Percentiles rank a stretch among this genome's conserved stretches.
phyloP scores from a whole-genome alignment of 2,888 invertebrate genomes.

The Aplocera efformata region DNA sequence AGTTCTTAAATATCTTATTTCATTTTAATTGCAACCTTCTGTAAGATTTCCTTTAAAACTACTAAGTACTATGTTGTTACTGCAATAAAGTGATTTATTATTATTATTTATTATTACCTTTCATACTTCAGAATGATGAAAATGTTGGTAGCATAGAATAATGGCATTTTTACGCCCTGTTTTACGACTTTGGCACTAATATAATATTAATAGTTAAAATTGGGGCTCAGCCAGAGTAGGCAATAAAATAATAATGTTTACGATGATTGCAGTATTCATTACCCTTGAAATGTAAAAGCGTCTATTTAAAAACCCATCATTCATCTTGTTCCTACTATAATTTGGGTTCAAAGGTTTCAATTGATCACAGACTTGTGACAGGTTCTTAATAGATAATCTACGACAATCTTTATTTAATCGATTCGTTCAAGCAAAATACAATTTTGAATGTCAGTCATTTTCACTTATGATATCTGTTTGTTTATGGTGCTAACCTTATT shows the following conservation, averaged over 20 bases:
- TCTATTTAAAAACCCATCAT: slow-evolving; percentile 4
- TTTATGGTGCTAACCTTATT: too few relatives aligned
- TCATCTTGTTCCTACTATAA: background rate
- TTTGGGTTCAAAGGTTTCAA: slow-evolving; percentile 3
- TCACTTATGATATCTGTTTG: too few relatives aligned
- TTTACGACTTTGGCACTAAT: slow-evolving; percentile 20
- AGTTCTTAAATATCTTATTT: too few relatives aligned
- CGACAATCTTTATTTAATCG: background rate
- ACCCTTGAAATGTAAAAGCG: slow-evolving; percentile 7
- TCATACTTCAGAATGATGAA: too few relatives aligned
- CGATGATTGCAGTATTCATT: slow-evolving; percentile 21
- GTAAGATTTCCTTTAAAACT: too few relatives aligned
- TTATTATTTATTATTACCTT: too few relatives aligned
- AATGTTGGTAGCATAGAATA: slow-evolving; percentile 6
- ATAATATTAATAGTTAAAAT: slow-evolving; percentile 21
- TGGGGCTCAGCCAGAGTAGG: slow-evolving; percentile 16
- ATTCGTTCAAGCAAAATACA: slow-evolving; percentile 1
- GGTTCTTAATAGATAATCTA: background rate
- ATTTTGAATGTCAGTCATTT: too few relatives aligned
- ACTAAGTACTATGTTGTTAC: too few relatives aligned
- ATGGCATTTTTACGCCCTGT: slow-evolving; percentile 6
- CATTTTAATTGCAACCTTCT: too few relatives aligned
- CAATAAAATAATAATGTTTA: slow-evolving; percentile 18
- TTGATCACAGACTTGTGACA: background rate
- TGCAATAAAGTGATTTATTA: too few relatives aligned